These are phyloP conservation scores for Eubucco bourcierii DNA, from an alignment of 2,113 vertebrate genomes.

Conservation along the genomic window DNA sequence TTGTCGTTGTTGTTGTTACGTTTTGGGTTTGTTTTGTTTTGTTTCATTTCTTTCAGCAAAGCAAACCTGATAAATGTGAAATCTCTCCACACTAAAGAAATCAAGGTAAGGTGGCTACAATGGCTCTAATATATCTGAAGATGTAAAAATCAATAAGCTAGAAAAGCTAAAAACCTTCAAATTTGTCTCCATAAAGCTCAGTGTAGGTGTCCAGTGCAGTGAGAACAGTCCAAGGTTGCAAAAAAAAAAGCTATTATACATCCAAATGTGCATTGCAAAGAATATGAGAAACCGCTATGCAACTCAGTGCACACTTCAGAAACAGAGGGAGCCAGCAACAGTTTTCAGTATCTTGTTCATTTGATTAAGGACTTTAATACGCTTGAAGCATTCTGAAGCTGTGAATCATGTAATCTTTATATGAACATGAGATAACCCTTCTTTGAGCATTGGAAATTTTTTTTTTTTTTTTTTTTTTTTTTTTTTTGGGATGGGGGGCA, in stretches of 20 bases:
- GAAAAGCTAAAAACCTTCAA: constrained; percentile 79
- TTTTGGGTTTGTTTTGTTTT: too few relatives aligned
- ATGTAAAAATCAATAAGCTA: constrained; percentile 83
- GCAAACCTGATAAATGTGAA: constrained; percentile 79
- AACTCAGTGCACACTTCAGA: constrained; percentile 33
- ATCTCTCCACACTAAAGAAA: constrained; percentile 76
- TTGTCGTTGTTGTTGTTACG: neutral
- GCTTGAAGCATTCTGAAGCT: constrained; percentile 41
- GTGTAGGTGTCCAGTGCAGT: constrained; percentile 57
- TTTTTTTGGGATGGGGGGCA: too few relatives aligned
- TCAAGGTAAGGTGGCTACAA: constrained; percentile 72
- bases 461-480: too few relatives aligned
- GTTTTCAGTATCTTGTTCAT: constrained; percentile 35
- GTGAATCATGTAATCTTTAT: neutral
- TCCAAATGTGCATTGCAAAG: constrained; percentile 47
- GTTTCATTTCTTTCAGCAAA: constrained; percentile 28
- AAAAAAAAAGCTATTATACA: constrained; percentile 64
- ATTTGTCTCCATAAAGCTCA: constrained; percentile 74
- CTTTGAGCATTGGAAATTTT: too few relatives aligned
- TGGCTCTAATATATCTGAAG: constrained; percentile 79
- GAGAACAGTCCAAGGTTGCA: constrained; percentile 72
- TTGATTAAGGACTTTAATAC: constrained; percentile 41
- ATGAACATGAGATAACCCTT: neutral
- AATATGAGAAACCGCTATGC: constrained; percentile 9
- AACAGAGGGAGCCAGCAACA: neutral